phyloP scores from a whole-genome alignment of 2,797 vertebrate species.

The Trematomus bernacchii region DNA sequence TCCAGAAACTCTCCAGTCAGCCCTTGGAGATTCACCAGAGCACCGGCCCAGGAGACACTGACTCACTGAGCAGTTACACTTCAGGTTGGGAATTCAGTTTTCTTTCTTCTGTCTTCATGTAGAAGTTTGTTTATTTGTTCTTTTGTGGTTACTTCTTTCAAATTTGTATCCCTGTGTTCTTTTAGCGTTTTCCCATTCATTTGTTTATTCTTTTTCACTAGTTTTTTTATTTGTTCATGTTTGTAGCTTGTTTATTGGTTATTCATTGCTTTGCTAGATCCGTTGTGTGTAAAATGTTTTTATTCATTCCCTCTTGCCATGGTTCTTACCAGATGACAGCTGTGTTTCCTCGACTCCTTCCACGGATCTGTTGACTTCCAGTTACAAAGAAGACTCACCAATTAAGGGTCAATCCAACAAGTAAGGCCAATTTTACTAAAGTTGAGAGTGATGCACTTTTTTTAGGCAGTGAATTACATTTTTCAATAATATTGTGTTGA shows the following conservation, averaged over 20 bases:
- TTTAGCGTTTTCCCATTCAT: neutral
- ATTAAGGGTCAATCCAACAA: conserved; percentile 56
- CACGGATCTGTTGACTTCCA: conserved; percentile 61
- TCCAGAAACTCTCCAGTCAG: conserved; percentile 82
- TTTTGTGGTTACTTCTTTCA: neutral
- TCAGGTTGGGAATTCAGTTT: conserved; percentile 63
- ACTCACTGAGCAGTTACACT: conserved; percentile 84
- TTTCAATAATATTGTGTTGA: neutral
- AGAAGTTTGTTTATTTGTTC: neutral
- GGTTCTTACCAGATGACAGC: conserved; percentile 72
- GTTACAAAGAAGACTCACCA: conserved; percentile 67
- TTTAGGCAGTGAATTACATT: neutral
- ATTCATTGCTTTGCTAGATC: neutral
- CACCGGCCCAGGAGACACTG: conserved; percentile 68
- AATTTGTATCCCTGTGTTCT: neutral
- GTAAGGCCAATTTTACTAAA: conserved; percentile 41
- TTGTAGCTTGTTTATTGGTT: neutral
- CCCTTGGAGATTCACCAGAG: conserved; percentile 72
- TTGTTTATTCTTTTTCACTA: neutral
- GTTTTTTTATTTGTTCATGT: neutral
- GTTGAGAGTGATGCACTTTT: neutral
- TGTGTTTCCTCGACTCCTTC: conserved; percentile 71
- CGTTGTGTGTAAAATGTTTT: neutral
- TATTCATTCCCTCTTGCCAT: neutral
- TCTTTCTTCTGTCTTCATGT: neutral